Evolutionary conservation across 2,888 invertebrate genomes (phyloP).

Genomic region (Mythimna impura): DNA sequence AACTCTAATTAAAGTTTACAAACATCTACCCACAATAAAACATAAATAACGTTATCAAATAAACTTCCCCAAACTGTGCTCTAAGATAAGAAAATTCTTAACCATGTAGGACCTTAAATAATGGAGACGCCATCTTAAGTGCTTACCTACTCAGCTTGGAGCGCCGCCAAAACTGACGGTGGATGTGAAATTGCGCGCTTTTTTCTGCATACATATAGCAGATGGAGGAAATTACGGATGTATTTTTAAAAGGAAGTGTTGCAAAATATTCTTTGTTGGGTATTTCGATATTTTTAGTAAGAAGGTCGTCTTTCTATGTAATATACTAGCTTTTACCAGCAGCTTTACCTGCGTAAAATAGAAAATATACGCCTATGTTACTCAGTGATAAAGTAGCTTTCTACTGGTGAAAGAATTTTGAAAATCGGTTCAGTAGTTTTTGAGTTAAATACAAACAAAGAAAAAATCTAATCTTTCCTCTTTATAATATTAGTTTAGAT

Average conservation of each 20-base stretch:
- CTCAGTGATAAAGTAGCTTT: no score
- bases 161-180: slow-evolving; percentile 55
- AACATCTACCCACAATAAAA: slow-evolving; percentile 26
- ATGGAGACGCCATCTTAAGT: slow-evolving; percentile 53
- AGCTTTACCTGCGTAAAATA: no score
- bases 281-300: neutral
- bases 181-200: slow-evolving; percentile 45
- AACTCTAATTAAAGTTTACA: neutral
- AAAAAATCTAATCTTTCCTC: no score
- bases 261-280: slow-evolving; percentile 15
- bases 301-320: neutral
- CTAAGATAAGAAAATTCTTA: slow-evolving; percentile 61
- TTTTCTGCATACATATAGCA: slow-evolving; percentile 48
- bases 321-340: no score
- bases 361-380: no score
- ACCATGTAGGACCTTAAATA: slow-evolving; percentile 41
- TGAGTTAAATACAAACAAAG: no score
- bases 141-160: slow-evolving; percentile 58
- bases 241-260: slow-evolving; percentile 19
- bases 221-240: slow-evolving; percentile 17
- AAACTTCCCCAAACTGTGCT: slow-evolving; percentile 36
- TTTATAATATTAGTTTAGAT: no score
- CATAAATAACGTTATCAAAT: slow-evolving; percentile 57
- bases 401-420: no score
- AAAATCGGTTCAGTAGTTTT: no score